A percentile compares a stretch with the other conserved stretches of the same genome.
Conservation (phyloP, 2,888 invertebrate genomes). For the Schizaphis graminum region DNA sequence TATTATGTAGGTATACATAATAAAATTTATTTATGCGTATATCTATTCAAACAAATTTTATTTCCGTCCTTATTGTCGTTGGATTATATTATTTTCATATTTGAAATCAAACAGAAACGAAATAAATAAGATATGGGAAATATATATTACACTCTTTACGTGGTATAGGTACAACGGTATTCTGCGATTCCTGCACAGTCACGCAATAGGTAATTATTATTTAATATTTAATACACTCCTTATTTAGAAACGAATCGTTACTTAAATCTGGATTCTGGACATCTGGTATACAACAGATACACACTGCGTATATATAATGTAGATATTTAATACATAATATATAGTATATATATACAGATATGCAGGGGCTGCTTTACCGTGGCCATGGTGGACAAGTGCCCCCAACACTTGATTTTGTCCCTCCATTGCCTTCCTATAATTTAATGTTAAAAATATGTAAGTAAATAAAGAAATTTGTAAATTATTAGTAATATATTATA, state of each 20-base stretch:
- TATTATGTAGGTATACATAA: background rate
- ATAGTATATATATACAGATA: no score
- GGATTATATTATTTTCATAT: background rate
- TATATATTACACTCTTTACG: background rate
- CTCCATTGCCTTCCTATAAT: no score
- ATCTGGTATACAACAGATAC: background rate
- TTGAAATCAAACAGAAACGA: background rate
- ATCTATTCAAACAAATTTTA: background rate
- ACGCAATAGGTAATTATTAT: background rate
- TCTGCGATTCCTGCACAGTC: no score
- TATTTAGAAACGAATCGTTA: background rate
- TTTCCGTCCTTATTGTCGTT: background rate
- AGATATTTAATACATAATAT: no score
- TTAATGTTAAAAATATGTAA: no score
- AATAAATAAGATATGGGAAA: background rate
- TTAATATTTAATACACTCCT: background rate
- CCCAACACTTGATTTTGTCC: no score
- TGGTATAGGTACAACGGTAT: no score
- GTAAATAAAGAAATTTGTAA: no score
- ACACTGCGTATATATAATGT: background rate
- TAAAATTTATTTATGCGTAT: background rate
- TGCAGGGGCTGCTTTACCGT: no score
- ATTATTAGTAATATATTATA: no score
- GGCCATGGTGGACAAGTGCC: no score
- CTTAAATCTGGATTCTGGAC: background rate